phyloP scores from a whole-genome alignment of 2,797 vertebrate species.

The Danio jaintianensis region DNA sequence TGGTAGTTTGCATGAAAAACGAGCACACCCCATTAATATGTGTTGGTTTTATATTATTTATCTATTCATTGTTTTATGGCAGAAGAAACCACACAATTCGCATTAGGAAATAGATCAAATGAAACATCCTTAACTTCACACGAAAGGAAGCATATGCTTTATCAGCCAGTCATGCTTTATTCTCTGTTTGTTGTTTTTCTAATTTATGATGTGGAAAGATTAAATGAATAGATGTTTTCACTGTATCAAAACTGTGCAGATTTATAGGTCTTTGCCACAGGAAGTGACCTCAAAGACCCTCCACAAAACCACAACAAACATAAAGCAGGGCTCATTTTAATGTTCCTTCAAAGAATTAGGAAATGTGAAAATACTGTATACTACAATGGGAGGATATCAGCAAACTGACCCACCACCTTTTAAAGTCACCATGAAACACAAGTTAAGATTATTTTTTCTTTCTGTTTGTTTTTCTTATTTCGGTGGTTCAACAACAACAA shows the following conservation, averaged over 20 bases:
- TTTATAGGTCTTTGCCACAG: background rate
- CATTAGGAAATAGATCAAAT: slow-evolving; percentile 16
- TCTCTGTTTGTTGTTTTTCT: slow-evolving; percentile 19
- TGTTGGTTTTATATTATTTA: slow-evolving; percentile 18
- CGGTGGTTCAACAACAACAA: no score
- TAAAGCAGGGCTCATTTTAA: background rate
- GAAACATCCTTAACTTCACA: background rate
- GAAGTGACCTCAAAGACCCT: background rate
- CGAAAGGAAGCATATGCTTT: background rate
- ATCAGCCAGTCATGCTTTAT: slow-evolving; percentile 1
- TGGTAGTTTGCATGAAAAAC: background rate
- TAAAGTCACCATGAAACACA: no score
- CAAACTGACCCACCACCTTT: background rate
- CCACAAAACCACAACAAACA: slow-evolving; percentile 1
- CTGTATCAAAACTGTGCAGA: background rate
- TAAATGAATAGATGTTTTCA: slow-evolving; percentile 7
- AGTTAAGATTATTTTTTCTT: no score
- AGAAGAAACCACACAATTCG: slow-evolving; percentile 19
- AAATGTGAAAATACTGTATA: no score
- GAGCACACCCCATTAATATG: background rate
- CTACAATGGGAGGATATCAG: background rate
- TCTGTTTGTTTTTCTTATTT: no score
- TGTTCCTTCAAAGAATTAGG: background rate
- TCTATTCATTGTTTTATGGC: background rate
- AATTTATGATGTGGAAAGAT: slow-evolving; percentile 13